Evolutionary conservation across 1,140 invertebrate species (phyloP), one percentile per base, ranked within the genome.

Genomic region (Heliconius hewitsoni): DNA sequence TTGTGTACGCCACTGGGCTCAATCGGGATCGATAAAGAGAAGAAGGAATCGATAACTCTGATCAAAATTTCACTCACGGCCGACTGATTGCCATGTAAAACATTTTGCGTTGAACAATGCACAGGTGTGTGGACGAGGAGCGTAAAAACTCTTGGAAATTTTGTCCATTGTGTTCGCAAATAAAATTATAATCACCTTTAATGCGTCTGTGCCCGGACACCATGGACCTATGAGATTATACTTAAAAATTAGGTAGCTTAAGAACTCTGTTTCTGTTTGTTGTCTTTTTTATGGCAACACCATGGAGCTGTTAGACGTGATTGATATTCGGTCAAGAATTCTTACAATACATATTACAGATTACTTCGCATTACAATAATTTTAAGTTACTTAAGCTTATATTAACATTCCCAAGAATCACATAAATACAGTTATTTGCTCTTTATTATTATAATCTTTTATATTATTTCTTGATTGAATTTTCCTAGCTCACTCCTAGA

Each of bases 111-210:
- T 82, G 82, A 84, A 85, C 83, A 84, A 86, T 86, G 82, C 83
- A 83, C 88, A 87, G 89, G 87, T 89, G 88, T 85, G 84, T 74
- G 72, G 73, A 50, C 79, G 83, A 66, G 70, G 77, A 79, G 78
- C 72, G 84, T 85, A 83, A 87, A 84, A 84, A 80, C 85, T 87
- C 84, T 85, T 79, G 85, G 88, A 89, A 89, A 83, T 85, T 84
- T 81, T 80, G 83, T 76, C 83, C 86, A 87, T 86, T 88, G 86
- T 90, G 77, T 84, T 87, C 74, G 84, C 82, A 82, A 86, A 84
- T 83, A 84, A 84, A 85, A 85, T 87, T 78, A 84, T 85, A 84
- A 82, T 84, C 71, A 72, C 76, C 60, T 84, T 83, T 80, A 79
- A 74, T 79, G 76, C 78, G 82, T 79, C 80, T 80, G 73, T 71